Evolutionary conservation across 2,113 vertebrate species (phyloP).

Genomic region (Dasyornis broadbenti): DNA sequence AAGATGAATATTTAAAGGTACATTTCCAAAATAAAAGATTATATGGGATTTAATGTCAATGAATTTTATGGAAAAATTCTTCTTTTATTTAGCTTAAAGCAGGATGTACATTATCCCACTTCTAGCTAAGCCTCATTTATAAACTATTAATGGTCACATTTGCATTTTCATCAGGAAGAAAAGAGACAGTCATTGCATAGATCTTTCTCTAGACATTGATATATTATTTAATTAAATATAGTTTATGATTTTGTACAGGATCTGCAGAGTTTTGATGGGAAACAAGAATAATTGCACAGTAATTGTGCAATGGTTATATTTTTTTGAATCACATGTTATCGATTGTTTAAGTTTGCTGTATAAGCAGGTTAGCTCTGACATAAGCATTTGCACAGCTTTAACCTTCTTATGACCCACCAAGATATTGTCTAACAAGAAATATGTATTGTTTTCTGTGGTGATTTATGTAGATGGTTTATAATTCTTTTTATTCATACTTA

Average conservation of each 20-base stretch:
- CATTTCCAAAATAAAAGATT: slow-evolving; percentile 26
- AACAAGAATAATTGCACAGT: slow-evolving; percentile 15
- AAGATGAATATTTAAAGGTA: slow-evolving; percentile 21
- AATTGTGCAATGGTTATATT: not conserved
- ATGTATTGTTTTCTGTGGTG: not conserved
- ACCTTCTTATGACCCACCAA: not conserved
- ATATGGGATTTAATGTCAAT: not conserved
- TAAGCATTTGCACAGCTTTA: not conserved
- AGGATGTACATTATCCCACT: not conserved
- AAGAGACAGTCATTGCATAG: not conserved
- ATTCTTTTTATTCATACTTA: not conserved
- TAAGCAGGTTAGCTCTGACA: not conserved
- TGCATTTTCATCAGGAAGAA: slow-evolving; percentile 56
- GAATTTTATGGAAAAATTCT: not conserved
- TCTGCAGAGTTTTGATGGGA: slow-evolving; percentile 8
- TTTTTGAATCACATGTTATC: not conserved
- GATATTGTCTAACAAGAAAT: not conserved
- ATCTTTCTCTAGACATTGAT: slow-evolving; percentile 35
- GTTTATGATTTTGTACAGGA: slow-evolving; percentile 13
- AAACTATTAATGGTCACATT: slow-evolving; percentile 65
- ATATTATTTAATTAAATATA: slow-evolving; percentile 63
- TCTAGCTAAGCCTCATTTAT: slow-evolving; percentile 40
- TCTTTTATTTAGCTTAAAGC: slow-evolving; percentile 54
- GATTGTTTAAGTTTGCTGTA: not conserved
- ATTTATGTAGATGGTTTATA: not conserved